These are phyloP conservation scores for Penaeus chinensis DNA, from an alignment of 1,140 invertebrate species.

Conservation along the genomic window DNA sequence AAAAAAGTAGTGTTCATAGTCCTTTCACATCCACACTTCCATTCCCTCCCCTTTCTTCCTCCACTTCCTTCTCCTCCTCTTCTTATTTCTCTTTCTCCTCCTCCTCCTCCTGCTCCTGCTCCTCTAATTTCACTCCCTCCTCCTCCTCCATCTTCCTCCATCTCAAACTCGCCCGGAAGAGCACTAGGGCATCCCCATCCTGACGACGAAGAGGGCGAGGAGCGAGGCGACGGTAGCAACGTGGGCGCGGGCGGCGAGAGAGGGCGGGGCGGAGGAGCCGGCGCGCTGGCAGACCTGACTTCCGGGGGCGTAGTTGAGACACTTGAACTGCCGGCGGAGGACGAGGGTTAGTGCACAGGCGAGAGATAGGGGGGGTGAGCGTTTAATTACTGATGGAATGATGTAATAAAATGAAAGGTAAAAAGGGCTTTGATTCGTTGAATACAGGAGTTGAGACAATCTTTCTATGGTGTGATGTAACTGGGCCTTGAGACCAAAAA, in stretches of 20 bases:
- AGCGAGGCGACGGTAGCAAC: conserved; percentile 3
- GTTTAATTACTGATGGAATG: too few relatives aligned
- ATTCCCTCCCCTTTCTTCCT: background rate
- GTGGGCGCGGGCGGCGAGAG: background rate
- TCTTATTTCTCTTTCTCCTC: background rate
- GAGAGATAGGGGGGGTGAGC: background rate
- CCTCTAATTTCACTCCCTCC: background rate
- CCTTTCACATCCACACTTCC: background rate
- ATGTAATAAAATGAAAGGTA: too few relatives aligned
- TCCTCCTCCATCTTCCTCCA: background rate
- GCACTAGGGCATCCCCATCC: too few relatives aligned
- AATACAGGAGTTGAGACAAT: too few relatives aligned
- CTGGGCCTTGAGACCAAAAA: too few relatives aligned
- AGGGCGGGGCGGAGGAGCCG: conserved; percentile 10
- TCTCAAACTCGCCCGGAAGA: background rate
- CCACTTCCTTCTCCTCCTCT: background rate
- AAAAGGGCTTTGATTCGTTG: too few relatives aligned
- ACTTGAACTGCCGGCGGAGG: conserved; percentile 32
- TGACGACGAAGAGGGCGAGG: background rate
- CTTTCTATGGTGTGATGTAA: too few relatives aligned
- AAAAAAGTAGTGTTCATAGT: background rate
- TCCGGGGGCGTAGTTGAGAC: conserved; percentile 39
- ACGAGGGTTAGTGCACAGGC: background rate
- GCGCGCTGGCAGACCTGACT: conserved; percentile 34
- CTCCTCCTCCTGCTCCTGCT: background rate